phyloP scores from a whole-genome alignment of 2,797 vertebrate genomes.

The Coranthus polyacanthus region DNA sequence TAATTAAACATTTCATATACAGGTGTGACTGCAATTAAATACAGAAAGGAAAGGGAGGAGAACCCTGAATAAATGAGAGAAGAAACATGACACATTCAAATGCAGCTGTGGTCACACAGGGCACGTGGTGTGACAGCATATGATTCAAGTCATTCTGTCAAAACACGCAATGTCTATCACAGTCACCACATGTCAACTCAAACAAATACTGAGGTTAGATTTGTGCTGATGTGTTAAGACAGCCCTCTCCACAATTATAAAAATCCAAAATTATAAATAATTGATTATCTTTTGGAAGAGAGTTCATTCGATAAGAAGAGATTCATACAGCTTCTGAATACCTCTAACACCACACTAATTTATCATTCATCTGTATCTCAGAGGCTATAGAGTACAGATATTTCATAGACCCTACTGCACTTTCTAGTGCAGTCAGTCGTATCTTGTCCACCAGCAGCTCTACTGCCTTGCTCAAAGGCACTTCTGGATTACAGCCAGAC shows the following conservation, averaged over 20 bases:
- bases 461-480: slow-evolving; percentile 3
- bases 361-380: background rate
- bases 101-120: slow-evolving; percentile 1
- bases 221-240: background rate
- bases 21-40: too few species aligned
- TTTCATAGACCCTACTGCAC: background rate
- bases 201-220: background rate
- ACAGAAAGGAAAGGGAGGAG: too few species aligned
- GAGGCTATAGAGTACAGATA: too few species aligned
- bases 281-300: too few species aligned
- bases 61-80: background rate
- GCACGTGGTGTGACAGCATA: background rate
- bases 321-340: too few species aligned
- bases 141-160: background rate
- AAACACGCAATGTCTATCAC: background rate
- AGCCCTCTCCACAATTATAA: too few species aligned
- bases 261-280: background rate
- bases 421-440: slow-evolving; percentile 2
- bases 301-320: too few species aligned
- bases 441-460: background rate
- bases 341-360: background rate
- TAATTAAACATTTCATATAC: too few species aligned
- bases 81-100: background rate
- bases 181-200: slow-evolving; percentile 8
- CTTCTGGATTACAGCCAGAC: background rate